phyloP scores from a whole-genome alignment of 2,888 invertebrate genomes.

The Arrhopalites spinosus region DNA sequence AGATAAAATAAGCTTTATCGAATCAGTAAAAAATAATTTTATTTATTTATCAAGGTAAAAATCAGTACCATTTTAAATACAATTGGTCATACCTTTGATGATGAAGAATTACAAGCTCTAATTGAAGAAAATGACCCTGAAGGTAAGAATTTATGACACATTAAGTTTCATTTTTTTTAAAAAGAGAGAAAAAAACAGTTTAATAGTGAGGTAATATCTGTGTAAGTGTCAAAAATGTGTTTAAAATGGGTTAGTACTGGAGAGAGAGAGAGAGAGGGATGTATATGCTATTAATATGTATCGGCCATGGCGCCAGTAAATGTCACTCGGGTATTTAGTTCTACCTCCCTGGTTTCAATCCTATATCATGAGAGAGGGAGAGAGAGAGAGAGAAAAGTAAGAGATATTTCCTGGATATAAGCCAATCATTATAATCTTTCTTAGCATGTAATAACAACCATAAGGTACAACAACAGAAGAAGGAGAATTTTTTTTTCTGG shows the following conservation, averaged over 20 bases:
- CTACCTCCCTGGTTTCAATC: constrained; percentile 37
- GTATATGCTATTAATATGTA: not conserved
- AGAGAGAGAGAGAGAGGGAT: not conserved
- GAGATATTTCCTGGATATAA: constrained; percentile 7
- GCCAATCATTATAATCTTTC: constrained; percentile 29
- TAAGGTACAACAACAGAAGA: not conserved
- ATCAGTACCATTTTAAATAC: constrained; percentile 91
- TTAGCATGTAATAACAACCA: too few relatives aligned
- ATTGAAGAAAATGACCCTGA: constrained; percentile 92
- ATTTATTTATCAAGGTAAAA: too few relatives aligned
- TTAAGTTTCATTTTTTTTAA: too few relatives aligned
- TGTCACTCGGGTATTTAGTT: constrained; percentile 44
- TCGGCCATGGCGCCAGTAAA: constrained; percentile 42
- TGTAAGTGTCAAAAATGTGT: not conserved
- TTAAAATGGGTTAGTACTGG: not conserved
- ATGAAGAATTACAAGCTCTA: constrained; percentile 83
- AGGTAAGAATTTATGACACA: constrained; percentile 60
- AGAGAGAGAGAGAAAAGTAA: constrained; percentile 1
- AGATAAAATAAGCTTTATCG: not conserved
- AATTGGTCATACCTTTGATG: constrained; percentile 93
- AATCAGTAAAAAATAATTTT: too few relatives aligned
- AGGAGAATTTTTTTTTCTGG: not conserved
- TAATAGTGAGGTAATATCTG: not conserved
- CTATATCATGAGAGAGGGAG: constrained; percentile 38
- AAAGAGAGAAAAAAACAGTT: too few relatives aligned